Conservation (phyloP, 1,140 invertebrate species). For the Formica selysi region DNA sequence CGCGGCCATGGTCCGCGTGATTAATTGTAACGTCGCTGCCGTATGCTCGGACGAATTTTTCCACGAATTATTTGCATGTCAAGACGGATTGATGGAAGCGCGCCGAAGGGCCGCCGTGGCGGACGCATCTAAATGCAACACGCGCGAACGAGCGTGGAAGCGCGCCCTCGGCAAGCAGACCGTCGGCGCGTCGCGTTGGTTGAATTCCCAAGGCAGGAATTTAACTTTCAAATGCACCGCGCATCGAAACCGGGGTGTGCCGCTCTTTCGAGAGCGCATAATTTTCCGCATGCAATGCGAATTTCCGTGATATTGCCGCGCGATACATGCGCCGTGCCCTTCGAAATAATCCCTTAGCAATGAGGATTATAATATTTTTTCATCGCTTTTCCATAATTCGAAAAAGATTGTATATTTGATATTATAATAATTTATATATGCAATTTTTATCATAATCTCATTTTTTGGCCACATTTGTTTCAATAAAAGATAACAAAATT, state of each 20-base stretch:
- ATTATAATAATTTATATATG: neutral
- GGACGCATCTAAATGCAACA: constrained; percentile 55
- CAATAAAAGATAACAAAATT: too few relatives aligned
- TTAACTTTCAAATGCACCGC: constrained; percentile 81
- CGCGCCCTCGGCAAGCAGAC: constrained; percentile 7
- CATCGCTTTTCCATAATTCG: neutral
- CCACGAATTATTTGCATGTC: constrained; percentile 84
- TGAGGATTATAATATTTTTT: constrained; percentile 14
- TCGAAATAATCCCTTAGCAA: neutral
- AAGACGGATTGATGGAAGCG: constrained; percentile 81
- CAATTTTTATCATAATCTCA: neutral
- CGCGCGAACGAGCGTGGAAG: constrained; percentile 20
- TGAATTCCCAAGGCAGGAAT: constrained; percentile 74
- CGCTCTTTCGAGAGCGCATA: constrained; percentile 70
- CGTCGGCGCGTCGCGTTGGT: constrained; percentile 68
- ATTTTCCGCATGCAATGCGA: constrained; percentile 73
- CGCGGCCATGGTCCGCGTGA: constrained; percentile 80
- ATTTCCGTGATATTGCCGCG: constrained; percentile 64
- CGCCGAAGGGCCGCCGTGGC: constrained; percentile 55
- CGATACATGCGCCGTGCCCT: constrained; percentile 40
- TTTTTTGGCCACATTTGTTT: too few relatives aligned
- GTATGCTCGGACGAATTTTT: constrained; percentile 72
- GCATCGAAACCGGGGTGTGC: constrained; percentile 59
- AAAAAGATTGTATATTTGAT: neutral
- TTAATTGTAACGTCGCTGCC: constrained; percentile 82